Percentiles rank a stretch among this genome's conserved stretches.
phyloP scores from a whole-genome alignment of 1,140 invertebrate species.

The Meteorus sp. region DNA sequence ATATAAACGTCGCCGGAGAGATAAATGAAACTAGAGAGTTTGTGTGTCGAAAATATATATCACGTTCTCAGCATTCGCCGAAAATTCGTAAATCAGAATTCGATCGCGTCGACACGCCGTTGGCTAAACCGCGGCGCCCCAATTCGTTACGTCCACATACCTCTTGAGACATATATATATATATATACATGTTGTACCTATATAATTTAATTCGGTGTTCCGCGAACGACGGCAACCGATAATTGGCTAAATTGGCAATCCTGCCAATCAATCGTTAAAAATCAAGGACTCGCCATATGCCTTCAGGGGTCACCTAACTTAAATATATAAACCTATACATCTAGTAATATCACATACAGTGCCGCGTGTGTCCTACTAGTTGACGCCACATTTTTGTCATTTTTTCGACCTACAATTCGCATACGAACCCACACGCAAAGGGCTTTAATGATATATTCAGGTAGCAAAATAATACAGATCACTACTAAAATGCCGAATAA shows the following conservation, averaged over 20 bases:
- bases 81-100: conserved; percentile 35
- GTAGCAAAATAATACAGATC: conserved; percentile 3
- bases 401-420: too few relatives aligned
- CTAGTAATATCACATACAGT: background rate
- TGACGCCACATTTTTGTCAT: conserved; percentile 21
- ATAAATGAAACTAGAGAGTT: conserved; percentile 13
- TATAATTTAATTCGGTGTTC: conserved; percentile 54
- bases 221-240: conserved; percentile 40
- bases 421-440: too few relatives aligned
- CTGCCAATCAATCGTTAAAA: conserved; percentile 55
- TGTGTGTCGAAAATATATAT: background rate
- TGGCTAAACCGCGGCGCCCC: conserved; percentile 8
- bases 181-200: conserved; percentile 25
- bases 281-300: conserved; percentile 38
- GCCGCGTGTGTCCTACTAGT: background rate
- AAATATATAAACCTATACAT: background rate
- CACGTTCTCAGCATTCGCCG: conserved; percentile 23
- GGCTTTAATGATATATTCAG: background rate
- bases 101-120: conserved; percentile 21
- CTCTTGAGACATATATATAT: background rate
- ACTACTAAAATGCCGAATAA: conserved; percentile 9
- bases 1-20: conserved; percentile 6
- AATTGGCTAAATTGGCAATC: conserved; percentile 55
- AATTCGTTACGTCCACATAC: conserved; percentile 31
- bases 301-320: background rate